Conservation (phyloP, 2,113 vertebrate genomes). For the Corythaixoides concolor region DNA sequence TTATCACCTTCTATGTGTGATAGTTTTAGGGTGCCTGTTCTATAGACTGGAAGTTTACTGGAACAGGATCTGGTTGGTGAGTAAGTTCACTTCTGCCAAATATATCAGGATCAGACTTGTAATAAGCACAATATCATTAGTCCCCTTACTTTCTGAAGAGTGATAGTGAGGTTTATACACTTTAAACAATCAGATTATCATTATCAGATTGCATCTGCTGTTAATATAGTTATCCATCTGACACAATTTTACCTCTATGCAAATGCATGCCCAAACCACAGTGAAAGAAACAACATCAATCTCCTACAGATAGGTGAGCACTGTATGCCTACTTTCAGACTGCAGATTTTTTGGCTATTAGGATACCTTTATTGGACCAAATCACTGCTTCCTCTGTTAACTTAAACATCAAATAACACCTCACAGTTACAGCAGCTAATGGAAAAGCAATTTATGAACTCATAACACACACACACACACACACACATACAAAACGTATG, state of each 20-base stretch:
- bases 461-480: neutral
- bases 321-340: neutral
- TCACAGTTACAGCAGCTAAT: neutral
- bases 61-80: neutral
- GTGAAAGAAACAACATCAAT: neutral
- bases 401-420: slow-evolving; percentile 14
- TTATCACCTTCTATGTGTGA: neutral
- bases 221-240: neutral
- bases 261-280: neutral
- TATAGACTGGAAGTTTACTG: neutral
- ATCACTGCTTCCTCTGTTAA: neutral
- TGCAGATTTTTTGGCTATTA: neutral
- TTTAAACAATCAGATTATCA: neutral
- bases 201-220: neutral
- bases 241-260: neutral
- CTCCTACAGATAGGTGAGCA: neutral
- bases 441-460: neutral
- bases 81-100: neutral
- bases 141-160: neutral
- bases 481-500: neutral
- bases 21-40: neutral
- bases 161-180: neutral
- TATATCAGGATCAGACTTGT: neutral
- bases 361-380: neutral
- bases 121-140: neutral